A percentile compares a stretch with the other conserved stretches of the same genome.
Conservation (phyloP, 2,888 invertebrate genomes). For the Pristionchus fissidentatus region DNA sequence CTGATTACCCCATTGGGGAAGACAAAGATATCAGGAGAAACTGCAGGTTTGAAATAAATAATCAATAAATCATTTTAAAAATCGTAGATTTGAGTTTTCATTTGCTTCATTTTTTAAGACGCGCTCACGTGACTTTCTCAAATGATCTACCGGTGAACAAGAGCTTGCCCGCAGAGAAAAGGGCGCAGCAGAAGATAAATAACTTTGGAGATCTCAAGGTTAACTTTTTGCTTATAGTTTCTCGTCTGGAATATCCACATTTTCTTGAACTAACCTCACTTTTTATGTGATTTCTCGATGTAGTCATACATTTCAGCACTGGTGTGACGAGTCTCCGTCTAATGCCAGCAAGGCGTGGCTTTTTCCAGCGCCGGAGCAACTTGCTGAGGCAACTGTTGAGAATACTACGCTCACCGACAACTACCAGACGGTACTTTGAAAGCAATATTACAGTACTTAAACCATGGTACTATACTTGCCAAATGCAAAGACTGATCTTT, state of each 20-base stretch:
- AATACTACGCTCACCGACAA: constrained; percentile 1
- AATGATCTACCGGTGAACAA: constrained; percentile 11
- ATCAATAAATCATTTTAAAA: background rate
- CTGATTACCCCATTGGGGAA: background rate
- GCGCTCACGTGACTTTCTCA: background rate
- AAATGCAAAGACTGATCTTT: background rate
- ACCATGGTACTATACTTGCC: too few species aligned
- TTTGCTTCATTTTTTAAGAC: background rate
- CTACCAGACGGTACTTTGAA: background rate
- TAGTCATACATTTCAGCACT: constrained; percentile 38
- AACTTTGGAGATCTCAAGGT: constrained; percentile 40
- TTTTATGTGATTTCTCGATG: background rate
- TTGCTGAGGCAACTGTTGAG: background rate
- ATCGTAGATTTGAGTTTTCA: background rate
- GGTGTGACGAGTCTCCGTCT: background rate
- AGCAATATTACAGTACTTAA: background rate
- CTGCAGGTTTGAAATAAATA: background rate
- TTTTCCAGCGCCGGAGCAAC: background rate
- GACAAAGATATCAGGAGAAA: constrained; percentile 35
- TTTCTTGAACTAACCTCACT: background rate
- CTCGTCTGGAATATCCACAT: background rate
- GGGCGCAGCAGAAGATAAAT: background rate
- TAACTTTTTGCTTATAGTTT: background rate
- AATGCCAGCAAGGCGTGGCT: background rate
- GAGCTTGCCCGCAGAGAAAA: background rate